A percentile compares a stretch with the other conserved stretches of the same genome.
phyloP scores from a whole-genome alignment of 2,113 vertebrate genomes.

The Xenopus tropicalis region UCB_Xtro_10.0 CM004446.2:20431501-20432000 shows the following conservation, averaged over 20 bases:
- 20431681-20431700: constrained; percentile 4
- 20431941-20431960: background rate
- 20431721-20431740: constrained; percentile 17
- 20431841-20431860: constrained; percentile 24
- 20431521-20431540: too few relatives aligned
- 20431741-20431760: constrained; percentile 35
- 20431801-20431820: constrained; percentile 27
- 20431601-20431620: background rate
- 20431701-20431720: constrained; percentile 36
- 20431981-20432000: background rate
- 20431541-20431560: too few relatives aligned
- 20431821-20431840: constrained; percentile 22
- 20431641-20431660: too few relatives aligned
- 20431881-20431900: constrained; percentile 19
- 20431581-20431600: too few relatives aligned
- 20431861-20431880: constrained; percentile 19
- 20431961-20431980: constrained; percentile 25
- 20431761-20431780: constrained; percentile 28
- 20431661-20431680: constrained; percentile 30
- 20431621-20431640: too few relatives aligned
- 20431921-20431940: constrained; percentile 4
- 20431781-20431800: constrained; percentile 34
- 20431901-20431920: constrained; percentile 38
- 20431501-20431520: too few relatives aligned
- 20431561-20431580: too few relatives aligned